A percentile compares a stretch with the other conserved stretches of the same genome.
Conservation (phyloP, 2,888 invertebrate genomes). For the Eubasilissa splendida region DNA sequence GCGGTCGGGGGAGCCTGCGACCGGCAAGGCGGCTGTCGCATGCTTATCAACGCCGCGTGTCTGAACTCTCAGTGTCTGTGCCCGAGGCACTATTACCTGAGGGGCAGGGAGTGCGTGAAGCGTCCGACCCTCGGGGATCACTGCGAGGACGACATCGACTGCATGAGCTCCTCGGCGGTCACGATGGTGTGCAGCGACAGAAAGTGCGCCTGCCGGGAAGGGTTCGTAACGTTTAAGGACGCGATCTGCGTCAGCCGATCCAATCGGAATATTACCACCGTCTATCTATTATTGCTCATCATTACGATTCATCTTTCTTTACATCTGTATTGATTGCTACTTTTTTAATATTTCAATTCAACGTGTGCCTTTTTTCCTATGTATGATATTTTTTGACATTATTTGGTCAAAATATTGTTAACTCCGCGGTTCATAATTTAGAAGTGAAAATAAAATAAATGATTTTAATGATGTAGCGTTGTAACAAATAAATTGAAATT, state of each 20-base stretch:
- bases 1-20: slow-evolving; percentile 22
- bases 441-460: too few relatives aligned
- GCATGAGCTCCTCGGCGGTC: neutral
- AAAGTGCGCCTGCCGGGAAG: slow-evolving; percentile 11
- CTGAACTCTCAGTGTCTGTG: slow-evolving; percentile 5
- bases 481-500: too few relatives aligned
- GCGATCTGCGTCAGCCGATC: neutral
- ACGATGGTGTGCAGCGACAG: slow-evolving; percentile 8
- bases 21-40: neutral
- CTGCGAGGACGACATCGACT: neutral
- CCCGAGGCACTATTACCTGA: slow-evolving; percentile 1
- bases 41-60: slow-evolving; percentile 20
- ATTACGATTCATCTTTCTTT: neutral
- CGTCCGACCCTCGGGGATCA: neutral
- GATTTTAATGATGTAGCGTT: too few relatives aligned
- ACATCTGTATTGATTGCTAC: neutral
- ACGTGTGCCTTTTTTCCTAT: neutral
- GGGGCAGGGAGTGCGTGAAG: neutral
- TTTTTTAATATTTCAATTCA: neutral
- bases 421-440: too few relatives aligned
- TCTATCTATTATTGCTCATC: neutral
- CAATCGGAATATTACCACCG: neutral
- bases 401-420: too few relatives aligned
- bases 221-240: neutral
- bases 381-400: neutral